These are phyloP conservation scores for Pygoscelis antarcticus DNA, from an alignment of 2,113 vertebrate species.

Conservation along the genomic window DNA sequence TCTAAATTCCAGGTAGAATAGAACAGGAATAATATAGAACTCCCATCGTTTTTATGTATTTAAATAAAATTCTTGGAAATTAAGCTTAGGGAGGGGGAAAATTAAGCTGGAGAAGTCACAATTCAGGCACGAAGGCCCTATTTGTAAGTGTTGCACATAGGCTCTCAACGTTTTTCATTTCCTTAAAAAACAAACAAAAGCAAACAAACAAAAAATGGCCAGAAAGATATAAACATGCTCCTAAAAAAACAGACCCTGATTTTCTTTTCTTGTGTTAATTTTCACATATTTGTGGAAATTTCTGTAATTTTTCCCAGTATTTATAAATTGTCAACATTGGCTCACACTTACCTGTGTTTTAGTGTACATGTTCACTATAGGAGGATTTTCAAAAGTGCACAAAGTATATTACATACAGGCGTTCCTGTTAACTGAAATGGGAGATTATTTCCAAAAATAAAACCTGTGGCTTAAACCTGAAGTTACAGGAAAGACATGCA, in stretches of 20 bases:
- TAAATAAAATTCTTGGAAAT: background rate
- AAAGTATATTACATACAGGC: background rate
- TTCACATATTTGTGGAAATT: background rate
- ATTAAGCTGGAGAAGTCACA: background rate
- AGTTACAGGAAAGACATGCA: background rate
- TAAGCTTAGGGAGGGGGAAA: background rate
- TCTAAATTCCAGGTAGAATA: background rate
- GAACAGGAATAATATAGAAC: background rate
- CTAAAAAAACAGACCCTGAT: rapidly evolving
- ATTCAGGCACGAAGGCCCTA: background rate
- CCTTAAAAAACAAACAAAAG: background rate
- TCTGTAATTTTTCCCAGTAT: background rate
- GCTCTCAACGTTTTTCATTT: background rate
- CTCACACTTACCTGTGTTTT: background rate
- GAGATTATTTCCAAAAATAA: background rate
- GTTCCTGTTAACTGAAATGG: background rate
- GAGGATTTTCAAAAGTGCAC: background rate
- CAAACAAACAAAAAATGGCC: background rate
- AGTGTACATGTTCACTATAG: background rate
- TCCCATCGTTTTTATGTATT: background rate
- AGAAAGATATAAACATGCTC: background rate
- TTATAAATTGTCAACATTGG: background rate
- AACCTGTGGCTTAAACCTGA: background rate
- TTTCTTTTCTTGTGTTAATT: background rate
- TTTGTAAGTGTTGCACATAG: background rate